phyloP scores from a whole-genome alignment of 2,888 invertebrate species.

The Drosophila multiciliata region DNA sequence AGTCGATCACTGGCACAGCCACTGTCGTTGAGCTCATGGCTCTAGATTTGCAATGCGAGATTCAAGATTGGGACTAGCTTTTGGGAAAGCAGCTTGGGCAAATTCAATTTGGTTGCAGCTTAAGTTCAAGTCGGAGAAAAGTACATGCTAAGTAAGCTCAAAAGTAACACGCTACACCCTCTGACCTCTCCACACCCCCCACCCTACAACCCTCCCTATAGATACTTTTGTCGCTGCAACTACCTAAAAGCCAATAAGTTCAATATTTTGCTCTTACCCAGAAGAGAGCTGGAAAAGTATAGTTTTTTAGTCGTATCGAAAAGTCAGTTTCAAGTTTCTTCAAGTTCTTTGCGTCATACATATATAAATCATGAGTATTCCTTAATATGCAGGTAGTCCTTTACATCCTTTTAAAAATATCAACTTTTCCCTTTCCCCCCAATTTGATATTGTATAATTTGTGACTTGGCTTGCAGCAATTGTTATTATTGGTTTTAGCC shows the following conservation, averaged over 20 bases:
- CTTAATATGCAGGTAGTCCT: slow-evolving; percentile 22
- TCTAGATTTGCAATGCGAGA: slow-evolving; percentile 68
- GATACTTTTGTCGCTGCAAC: slow-evolving; percentile 73
- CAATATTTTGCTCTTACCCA: slow-evolving; percentile 78
- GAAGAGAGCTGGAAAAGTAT: slow-evolving; percentile 41
- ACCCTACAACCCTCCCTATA: slow-evolving; percentile 29
- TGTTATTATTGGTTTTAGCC: slow-evolving; percentile 55
- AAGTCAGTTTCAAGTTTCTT: slow-evolving; percentile 67
- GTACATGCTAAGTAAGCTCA: slow-evolving; percentile 78
- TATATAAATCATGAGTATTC: slow-evolving; percentile 60
- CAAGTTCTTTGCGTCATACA: slow-evolving; percentile 40
- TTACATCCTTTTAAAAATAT: slow-evolving; percentile 10
- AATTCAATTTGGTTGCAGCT: slow-evolving; percentile 78
- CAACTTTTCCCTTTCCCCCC: background rate
- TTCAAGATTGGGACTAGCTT: slow-evolving; percentile 34
- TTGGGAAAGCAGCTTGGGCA: slow-evolving; percentile 31
- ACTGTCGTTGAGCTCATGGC: slow-evolving; percentile 15
- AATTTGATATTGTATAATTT: slow-evolving; percentile 65
- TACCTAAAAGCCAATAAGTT: slow-evolving; percentile 80
- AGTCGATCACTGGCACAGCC: background rate
- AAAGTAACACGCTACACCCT: slow-evolving; percentile 65
- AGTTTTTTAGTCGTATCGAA: slow-evolving; percentile 50
- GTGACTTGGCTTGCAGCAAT: slow-evolving; percentile 53
- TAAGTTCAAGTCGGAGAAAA: slow-evolving; percentile 68
- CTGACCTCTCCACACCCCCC: background rate